These are phyloP conservation scores for Musca domestica DNA, from an alignment of 1,140 invertebrate genomes.

Conservation along the genomic window DNA sequence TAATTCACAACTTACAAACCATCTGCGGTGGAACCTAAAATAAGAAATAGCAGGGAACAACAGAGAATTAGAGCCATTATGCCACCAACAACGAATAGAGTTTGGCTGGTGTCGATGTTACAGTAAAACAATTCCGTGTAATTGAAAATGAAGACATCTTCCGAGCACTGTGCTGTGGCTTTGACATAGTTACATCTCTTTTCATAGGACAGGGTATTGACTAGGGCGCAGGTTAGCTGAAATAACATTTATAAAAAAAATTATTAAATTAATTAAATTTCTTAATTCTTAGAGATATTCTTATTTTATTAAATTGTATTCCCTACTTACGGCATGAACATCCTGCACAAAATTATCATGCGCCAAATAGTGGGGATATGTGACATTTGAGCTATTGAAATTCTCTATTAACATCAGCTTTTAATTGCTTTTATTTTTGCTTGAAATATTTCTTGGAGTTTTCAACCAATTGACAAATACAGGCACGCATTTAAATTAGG, in stretches of 20 bases:
- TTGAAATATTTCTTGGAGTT: neutral
- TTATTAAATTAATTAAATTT: too few species aligned
- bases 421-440: neutral
- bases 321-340: neutral
- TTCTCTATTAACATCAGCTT: constrained; percentile 3
- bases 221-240: constrained; percentile 3
- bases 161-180: neutral
- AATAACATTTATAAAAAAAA: too few species aligned
- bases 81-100: neutral
- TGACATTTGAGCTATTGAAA: constrained; percentile 9
- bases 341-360: constrained; percentile 16
- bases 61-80: neutral
- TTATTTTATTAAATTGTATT: neutral
- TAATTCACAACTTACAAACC: constrained; percentile 6
- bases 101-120: neutral
- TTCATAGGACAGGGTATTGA: neutral
- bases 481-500: too few species aligned
- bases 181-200: constrained; percentile 12
- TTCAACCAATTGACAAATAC: neutral
- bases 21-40: constrained; percentile 19
- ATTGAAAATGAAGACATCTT: constrained; percentile 7
- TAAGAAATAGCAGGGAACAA: constrained; percentile 1
- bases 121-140: constrained; percentile 19
- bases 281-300: too few species aligned
- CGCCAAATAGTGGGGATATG: constrained; percentile 1